These are phyloP conservation scores for Cremastinae sp. DNA, from an alignment of 2,888 invertebrate genomes.

Conservation along the genomic window DNA sequence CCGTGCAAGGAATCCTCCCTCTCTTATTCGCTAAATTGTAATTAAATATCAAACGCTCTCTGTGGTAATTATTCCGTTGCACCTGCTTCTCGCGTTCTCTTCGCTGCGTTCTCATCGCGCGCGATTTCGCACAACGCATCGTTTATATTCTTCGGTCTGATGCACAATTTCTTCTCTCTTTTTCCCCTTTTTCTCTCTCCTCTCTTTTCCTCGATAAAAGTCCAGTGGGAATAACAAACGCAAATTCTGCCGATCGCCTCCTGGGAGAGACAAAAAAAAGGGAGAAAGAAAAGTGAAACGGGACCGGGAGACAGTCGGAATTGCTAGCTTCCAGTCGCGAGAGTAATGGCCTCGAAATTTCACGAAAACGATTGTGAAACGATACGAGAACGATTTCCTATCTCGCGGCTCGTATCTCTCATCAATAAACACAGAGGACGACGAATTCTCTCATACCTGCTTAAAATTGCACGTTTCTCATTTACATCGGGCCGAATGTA, in stretches of 20 bases:
- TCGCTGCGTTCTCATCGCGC: conserved; percentile 22
- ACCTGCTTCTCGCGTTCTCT: conserved; percentile 66
- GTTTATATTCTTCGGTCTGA: conserved; percentile 30
- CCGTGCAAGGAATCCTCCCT: conserved; percentile 54
- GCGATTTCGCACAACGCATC: conserved; percentile 29
- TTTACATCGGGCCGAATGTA: conserved; percentile 51
- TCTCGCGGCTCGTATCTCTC: conserved; percentile 11
- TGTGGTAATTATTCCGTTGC: conserved; percentile 74
- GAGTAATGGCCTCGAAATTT: conserved; percentile 41
- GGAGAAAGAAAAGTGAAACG: too few species aligned
- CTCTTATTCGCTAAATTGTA: conserved; percentile 72
- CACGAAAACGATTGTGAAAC: conserved; percentile 9
- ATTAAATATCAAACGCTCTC: conserved; percentile 77
- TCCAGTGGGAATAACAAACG: conserved; percentile 7
- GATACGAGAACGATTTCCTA: conserved; percentile 1
- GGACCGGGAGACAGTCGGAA: conserved; percentile 34
- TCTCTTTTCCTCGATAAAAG: conserved; percentile 14
- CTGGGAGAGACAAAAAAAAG: background rate
- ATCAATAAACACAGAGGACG: conserved; percentile 23
- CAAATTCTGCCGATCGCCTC: background rate
- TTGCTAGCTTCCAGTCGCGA: conserved; percentile 39
- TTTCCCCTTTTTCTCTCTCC: too few species aligned
- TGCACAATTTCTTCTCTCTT: conserved; percentile 18
- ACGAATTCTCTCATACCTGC: background rate
- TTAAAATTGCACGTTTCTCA: conserved; percentile 36